These are phyloP conservation scores for Heteromurus nitidus DNA, from an alignment of 2,888 invertebrate species.

Conservation along the genomic window DNA sequence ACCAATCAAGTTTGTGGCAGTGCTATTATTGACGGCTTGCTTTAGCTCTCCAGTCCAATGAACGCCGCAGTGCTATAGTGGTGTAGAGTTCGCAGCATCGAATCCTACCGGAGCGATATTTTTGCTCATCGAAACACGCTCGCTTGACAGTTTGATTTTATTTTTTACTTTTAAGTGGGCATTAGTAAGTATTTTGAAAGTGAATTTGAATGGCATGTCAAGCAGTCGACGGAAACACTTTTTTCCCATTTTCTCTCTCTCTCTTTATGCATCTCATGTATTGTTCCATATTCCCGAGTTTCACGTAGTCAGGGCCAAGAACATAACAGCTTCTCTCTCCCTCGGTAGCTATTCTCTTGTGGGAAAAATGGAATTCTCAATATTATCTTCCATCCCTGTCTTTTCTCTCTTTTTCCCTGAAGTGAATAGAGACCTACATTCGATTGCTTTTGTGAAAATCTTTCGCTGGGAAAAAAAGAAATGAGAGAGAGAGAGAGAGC, in stretches of 20 bases:
- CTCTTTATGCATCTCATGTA: not conserved
- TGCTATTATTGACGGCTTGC: too few species aligned
- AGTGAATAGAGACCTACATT: constrained; percentile 23
- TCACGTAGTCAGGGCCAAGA: not conserved
- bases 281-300: not conserved
- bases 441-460: constrained; percentile 21
- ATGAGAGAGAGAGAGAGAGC: not conserved
- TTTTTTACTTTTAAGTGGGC: not conserved
- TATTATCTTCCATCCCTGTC: constrained; percentile 26
- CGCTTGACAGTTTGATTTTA: too few species aligned
- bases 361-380: constrained; percentile 41
- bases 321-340: not conserved
- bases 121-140: too few species aligned
- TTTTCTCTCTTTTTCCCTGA: not conserved
- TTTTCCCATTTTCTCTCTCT: constrained; percentile 15
- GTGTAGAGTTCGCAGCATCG: too few species aligned
- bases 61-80: too few species aligned
- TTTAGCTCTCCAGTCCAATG: too few species aligned
- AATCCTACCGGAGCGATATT: too few species aligned
- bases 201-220: constrained; percentile 26
- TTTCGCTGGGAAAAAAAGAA: constrained; percentile 18
- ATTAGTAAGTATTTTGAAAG: too few species aligned
- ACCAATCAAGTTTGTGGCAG: too few species aligned
- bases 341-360: constrained; percentile 23
- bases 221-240: constrained; percentile 23